These are phyloP conservation scores for Megaceryle maxima DNA, from an alignment of 2,113 vertebrate species.

Conservation along the genomic window DNA sequence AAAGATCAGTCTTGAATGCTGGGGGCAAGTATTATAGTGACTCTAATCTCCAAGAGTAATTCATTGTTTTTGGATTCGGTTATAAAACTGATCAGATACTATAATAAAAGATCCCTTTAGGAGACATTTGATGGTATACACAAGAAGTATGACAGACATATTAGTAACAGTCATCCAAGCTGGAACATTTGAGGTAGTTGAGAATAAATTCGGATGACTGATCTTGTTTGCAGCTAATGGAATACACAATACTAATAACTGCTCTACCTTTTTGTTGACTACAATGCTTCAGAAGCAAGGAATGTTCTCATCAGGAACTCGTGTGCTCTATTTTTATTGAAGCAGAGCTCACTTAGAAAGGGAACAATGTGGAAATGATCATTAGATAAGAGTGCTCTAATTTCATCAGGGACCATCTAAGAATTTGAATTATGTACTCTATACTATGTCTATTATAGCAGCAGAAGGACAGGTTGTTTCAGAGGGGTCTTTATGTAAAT, in stretches of 20 bases:
- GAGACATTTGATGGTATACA: background rate
- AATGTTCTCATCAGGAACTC: background rate
- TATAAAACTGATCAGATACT: background rate
- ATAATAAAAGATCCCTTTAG: background rate
- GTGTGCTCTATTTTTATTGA: background rate
- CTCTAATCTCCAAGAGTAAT: slow-evolving; percentile 19
- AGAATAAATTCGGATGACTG: background rate
- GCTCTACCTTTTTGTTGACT: background rate
- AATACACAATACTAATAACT: background rate
- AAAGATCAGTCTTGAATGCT: slow-evolving; percentile 38
- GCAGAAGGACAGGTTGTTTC: background rate
- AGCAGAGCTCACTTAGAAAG: background rate
- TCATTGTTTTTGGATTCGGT: background rate
- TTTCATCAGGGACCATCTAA: background rate
- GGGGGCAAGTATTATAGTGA: background rate
- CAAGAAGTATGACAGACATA: background rate
- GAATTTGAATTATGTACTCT: background rate
- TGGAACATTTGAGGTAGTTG: background rate
- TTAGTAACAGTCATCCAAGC: background rate
- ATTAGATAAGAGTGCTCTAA: background rate
- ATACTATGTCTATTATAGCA: background rate
- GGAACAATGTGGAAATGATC: background rate
- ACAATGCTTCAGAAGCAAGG: background rate
- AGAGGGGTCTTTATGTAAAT: background rate
- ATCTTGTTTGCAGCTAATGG: background rate